Base-by-base conservation (phyloP, 2,888 invertebrate genomes). In the Nephrotoma appendiculata region DNA sequence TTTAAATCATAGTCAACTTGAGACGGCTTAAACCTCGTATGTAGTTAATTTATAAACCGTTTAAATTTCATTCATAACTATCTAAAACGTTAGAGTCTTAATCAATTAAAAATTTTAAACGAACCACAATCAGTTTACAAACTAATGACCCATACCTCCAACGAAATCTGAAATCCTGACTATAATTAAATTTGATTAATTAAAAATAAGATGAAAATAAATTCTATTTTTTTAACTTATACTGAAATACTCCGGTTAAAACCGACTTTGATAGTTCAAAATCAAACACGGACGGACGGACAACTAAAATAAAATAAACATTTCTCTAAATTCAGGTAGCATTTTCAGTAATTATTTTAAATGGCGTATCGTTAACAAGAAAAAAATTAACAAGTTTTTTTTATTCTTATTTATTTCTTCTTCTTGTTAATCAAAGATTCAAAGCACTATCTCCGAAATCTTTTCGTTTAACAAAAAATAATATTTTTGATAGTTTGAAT, bases 341-440 rank as follows among this genome's bases (percentile, higher is more conserved):
- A 42, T 84, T 43, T 84, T 84, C 7, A 84, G 84, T 84, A 84
- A 84, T 84, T 84, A 84, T 84, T 84, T 84, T 84, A 84, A 42
- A 84, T 84, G 84, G 84, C 84, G 84, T 84, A 84, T 84, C 84
- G 84, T 43, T 84, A 84, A 84, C 84, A 84, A 84, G 84, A 84
- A 84, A 84, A 43, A 84, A 84, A 84, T 84, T 84, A 84, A 84
- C 84, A 84, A 84, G 84, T 42, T 84, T 84, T 84, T 41, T 84
- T 84, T 84, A 85, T 41, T 85, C 42, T 85, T 85, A 44, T 42
- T 85, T 43, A 85, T 85, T n/a, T 85, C 85, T 85, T 85, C 15
- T 85, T 85, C n/a, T 85, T 85, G 84, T 85, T 41, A 44, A 44
- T 44, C 19, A 44, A 71, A 71, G 31, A 44, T 31, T 44, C 19